A percentile compares a stretch with the other conserved stretches of the same genome.
Evolutionary conservation across 2,113 vertebrate species (phyloP).

Genomic region (Sinocyclocheilus anophthalmus): DNA sequence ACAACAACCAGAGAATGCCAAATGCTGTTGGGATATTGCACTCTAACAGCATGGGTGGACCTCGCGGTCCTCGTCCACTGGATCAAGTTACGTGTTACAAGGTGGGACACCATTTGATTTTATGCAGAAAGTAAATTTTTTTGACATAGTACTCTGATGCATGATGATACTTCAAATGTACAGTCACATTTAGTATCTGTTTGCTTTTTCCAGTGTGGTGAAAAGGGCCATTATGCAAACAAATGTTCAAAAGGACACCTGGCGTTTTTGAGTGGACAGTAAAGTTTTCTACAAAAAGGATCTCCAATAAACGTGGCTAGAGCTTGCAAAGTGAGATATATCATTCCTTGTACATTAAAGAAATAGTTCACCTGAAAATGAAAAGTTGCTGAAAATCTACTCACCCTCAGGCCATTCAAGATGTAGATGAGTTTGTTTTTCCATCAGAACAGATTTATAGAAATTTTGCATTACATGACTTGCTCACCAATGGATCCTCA

Average conservation of each 20-base stretch:
- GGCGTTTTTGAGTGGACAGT: slow-evolving; percentile 97
- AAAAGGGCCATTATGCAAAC: slow-evolving; percentile 99
- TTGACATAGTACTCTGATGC: no score
- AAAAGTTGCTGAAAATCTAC: background rate
- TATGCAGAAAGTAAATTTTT: background rate
- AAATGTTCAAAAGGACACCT: slow-evolving; percentile 98
- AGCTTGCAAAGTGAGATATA: slow-evolving; percentile 10
- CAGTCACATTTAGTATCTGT: background rate
- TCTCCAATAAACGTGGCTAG: slow-evolving; percentile 22
- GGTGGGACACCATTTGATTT: slow-evolving; percentile 69
- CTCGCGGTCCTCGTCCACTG: slow-evolving; percentile 90
- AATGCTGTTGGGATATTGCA: slow-evolving; percentile 81
- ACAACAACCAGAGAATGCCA: slow-evolving; percentile 81
- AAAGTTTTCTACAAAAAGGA: slow-evolving; percentile 53
- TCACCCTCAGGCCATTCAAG: background rate
- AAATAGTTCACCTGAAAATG: background rate
- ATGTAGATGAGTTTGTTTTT: background rate
- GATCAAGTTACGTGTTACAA: slow-evolving; percentile 99
- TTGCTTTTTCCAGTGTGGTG: slow-evolving; percentile 85
- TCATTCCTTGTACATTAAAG: slow-evolving; percentile 14
- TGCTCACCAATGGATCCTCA: no score
- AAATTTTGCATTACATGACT: background rate
- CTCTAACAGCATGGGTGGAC: slow-evolving; percentile 82
- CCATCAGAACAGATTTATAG: background rate
- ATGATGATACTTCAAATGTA: background rate